Evolutionary conservation across 2,888 invertebrate species (phyloP).

Genomic region (Teleogryllus oceanicus): DNA sequence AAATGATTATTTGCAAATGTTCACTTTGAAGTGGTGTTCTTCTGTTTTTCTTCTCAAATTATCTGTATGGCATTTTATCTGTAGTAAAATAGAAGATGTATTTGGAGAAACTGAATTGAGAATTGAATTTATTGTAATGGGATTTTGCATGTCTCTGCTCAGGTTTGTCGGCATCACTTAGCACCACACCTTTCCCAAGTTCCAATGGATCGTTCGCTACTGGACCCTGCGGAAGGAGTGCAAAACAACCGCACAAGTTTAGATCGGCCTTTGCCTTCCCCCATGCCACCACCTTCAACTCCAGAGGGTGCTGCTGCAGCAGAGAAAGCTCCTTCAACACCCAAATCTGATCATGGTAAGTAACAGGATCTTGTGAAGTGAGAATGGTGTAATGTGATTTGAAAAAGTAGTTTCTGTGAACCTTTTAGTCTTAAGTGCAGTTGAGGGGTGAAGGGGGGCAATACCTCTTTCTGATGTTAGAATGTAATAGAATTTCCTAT

Average conservation of each 20-base stretch:
- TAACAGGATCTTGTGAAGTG: not conserved
- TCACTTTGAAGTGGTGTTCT: no score
- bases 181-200: constrained; percentile 73
- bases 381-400: no score
- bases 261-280: constrained; percentile 52
- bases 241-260: constrained; percentile 43
- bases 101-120: no score
- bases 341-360: constrained; percentile 50
- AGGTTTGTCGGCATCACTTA: constrained; percentile 69
- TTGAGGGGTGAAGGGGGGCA: no score
- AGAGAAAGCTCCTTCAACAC: constrained; percentile 55
- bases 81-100: no score
- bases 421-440: no score
- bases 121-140: no score
- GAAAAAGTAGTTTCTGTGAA: no score
- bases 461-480: no score
- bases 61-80: no score
- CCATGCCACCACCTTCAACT: constrained; percentile 55
- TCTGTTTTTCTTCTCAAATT: not conserved
- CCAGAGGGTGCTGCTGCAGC: constrained; percentile 37
- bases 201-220: constrained; percentile 67
- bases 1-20: no score
- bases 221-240: constrained; percentile 61
- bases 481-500: no score
- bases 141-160: constrained; percentile 20